Base-by-base conservation (phyloP, 2,888 invertebrate genomes). In the Automeris io region DNA sequence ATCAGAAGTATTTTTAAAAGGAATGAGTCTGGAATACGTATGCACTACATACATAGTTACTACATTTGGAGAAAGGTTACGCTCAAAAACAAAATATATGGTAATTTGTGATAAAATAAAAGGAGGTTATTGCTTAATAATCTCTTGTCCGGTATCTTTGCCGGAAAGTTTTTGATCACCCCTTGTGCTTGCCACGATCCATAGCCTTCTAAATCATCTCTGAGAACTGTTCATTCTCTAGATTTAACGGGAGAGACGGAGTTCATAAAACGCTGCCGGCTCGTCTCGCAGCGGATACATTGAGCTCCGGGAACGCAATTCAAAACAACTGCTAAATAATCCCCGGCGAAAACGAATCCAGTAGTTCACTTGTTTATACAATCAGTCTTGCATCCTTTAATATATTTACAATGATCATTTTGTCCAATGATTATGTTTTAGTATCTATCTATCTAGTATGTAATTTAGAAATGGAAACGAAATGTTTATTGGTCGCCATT, bases 401-500 rank as follows among this genome's bases (percentile, higher is more conserved):
- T 26, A 13, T 26, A 12, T 7, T 13, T 26, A 26, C 12, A 26
- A 13, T 26, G 13, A 12, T 25, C 25, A 12, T 13, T 26, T 13
- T 13, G 13, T 13, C 26, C 12, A 26, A 26, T 26, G 7, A 13
- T 7, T 26, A 26, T 26, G 7, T 13, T 9, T 7, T 9, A 3
- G 2, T 25, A 25, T 7, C 8, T 13, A 26, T 1, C 13, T 13
- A 13, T 12, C 6, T 26, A 12, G 54, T 45, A 52, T 57, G 56
- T 63, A 57, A 65, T 66, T 61, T 62, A 47, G 49, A 61, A 66
- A 66, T 65, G 64, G 64, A 59, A 24, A 16, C 34, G 26, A 16
- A 29, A 34, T 39, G 34, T 39, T 39, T 39, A 39, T 13, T 34
- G 18, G 39, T 32, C 31, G 39, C 42, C 38, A 23, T 23, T n/a